Evolutionary conservation across 2,113 vertebrate genomes (phyloP), one percentile per base, ranked within the genome.

Genomic region (Podocnemis expansa): DNA sequence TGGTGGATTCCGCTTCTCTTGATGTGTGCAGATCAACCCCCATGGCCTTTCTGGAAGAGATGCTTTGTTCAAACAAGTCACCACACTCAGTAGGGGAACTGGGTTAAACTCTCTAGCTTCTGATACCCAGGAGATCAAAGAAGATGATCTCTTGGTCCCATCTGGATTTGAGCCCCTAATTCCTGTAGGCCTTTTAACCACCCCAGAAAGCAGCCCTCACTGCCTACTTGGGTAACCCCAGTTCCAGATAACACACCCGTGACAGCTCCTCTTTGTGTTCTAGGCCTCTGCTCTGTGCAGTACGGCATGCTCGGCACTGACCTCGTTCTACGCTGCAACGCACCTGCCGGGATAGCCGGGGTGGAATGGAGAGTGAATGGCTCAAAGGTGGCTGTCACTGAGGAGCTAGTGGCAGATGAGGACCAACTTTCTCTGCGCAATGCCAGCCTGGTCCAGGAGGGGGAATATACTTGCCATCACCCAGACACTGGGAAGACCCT

Each of bases 391-490:
- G 89, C 0, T 1, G 49, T 80, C 0, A 1, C 87, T 49, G 82
- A 95, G 88, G 93, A 93, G 12, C 11, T 4, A 4, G 34, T 8
- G 8, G 91, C 12, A 0, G 89, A 88, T 1, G 60, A 86, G 1
- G 67, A 38, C 0, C 95, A 94, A 67, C 89, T 96, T 83, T 56
- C 67, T 41, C 63, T 96, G 56, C 93, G 88, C 84, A 97, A 89
- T 0, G 49, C 89, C 93, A 93, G 79, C 93, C 90, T 90, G 91
- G 91, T 85, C 67, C 93, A 96, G 0, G 45, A 96, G 49, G 97
- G 97, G 31, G 47, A 11, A 67, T 97, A 97, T 92, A 97, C 94
- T 93, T 97, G 96, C 91, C 96, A 97, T 85, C 85, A 88, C 45
- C 91, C 92, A 0, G 49, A 12, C 82, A 95, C 94, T 1, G 79